phyloP scores from a whole-genome alignment of 2,797 vertebrate genomes.

The Sebastes kiyomatsui region DNA sequence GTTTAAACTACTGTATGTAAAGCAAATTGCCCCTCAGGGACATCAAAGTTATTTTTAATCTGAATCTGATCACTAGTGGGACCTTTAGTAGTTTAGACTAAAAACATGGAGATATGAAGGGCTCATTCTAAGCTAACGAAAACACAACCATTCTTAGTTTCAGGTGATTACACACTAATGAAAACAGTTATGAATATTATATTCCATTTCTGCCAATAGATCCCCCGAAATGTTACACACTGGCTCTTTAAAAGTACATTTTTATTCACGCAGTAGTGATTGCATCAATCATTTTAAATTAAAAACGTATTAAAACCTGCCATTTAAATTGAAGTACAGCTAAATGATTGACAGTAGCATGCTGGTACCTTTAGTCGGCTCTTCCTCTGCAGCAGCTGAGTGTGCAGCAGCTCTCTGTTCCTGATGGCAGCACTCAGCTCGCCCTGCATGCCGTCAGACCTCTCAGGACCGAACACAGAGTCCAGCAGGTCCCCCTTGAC shows the following conservation, averaged over 20 bases:
- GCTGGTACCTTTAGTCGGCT: constrained; percentile 80
- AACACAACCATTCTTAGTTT: no score
- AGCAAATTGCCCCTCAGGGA: not conserved
- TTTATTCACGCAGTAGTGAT: no score
- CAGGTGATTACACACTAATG: no score
- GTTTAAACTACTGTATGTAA: not conserved
- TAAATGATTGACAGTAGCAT: not conserved
- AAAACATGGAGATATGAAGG: no score
- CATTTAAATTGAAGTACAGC: not conserved
- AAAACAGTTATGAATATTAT: no score
- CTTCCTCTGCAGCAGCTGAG: constrained; percentile 87
- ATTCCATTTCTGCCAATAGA: no score
- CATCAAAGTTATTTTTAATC: not conserved
- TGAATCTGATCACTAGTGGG: not conserved
- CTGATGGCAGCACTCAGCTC: constrained; percentile 78
- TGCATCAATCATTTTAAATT: no score
- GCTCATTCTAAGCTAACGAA: no score
- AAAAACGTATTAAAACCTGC: no score
- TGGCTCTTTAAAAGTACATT: no score
- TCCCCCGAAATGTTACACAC: no score
- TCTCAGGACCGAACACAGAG: constrained; percentile 84
- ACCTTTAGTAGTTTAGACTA: no score
- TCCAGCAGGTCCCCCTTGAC: constrained; percentile 84
- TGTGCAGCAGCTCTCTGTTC: constrained; percentile 87
- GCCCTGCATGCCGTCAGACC: constrained; percentile 76